A percentile compares a stretch with the other conserved stretches of the same genome.
These are phyloP conservation scores for Homarus gammarus DNA, from an alignment of 2,888 invertebrate genomes.

Conservation along the genomic window DNA sequence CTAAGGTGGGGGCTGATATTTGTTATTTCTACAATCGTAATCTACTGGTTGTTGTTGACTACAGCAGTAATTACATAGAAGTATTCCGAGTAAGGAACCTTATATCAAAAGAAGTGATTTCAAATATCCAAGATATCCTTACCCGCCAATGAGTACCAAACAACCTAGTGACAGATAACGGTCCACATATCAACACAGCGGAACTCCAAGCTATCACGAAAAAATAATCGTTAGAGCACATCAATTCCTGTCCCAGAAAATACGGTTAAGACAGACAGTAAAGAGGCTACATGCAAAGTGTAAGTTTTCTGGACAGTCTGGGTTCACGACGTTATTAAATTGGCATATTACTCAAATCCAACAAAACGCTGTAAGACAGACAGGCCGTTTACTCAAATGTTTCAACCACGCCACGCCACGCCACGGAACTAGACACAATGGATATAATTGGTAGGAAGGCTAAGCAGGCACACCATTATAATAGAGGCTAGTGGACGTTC, in stretches of 20 bases:
- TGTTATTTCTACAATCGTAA: background rate
- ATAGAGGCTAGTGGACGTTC: background rate
- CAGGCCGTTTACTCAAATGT: background rate
- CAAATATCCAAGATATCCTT: slow-evolving; percentile 14
- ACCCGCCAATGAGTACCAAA: slow-evolving; percentile 1
- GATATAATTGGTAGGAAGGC: background rate
- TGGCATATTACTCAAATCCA: slow-evolving; percentile 21
- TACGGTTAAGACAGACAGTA: background rate
- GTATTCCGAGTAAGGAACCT: background rate
- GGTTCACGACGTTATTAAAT: slow-evolving; percentile 8
- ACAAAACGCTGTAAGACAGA: slow-evolving; percentile 15
- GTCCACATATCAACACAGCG: background rate
- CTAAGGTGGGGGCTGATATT: slow-evolving; percentile 20
- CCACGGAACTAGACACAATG: background rate
- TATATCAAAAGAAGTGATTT: background rate
- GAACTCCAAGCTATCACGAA: background rate
- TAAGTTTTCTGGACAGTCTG: slow-evolving; percentile 5
- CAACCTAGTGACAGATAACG: slow-evolving; percentile 15
- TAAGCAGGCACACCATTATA: slow-evolving; percentile 5
- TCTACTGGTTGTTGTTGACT: slow-evolving; percentile 13
- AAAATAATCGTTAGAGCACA: slow-evolving; percentile 12
- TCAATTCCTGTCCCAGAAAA: background rate
- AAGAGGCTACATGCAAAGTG: slow-evolving; percentile 5
- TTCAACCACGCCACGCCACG: background rate
- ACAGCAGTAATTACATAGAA: slow-evolving; percentile 27